phyloP scores from a whole-genome alignment of 2,113 vertebrate genomes.

The Lutjanus erythropterus region DNA sequence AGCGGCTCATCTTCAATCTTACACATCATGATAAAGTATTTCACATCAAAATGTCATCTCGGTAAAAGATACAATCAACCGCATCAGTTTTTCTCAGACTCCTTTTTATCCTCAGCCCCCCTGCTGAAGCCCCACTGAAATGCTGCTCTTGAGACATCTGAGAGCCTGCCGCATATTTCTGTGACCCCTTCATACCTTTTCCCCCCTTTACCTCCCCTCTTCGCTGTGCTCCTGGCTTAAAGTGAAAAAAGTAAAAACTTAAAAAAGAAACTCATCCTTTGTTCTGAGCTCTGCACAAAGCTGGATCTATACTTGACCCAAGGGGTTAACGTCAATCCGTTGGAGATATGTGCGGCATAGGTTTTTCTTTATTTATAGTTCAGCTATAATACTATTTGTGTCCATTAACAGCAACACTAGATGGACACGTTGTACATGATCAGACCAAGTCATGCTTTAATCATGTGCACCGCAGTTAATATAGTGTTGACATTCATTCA shows the following conservation, averaged over 20 bases:
- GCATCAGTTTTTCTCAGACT: background rate
- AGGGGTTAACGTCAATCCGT: background rate
- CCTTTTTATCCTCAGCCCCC: constrained; percentile 16
- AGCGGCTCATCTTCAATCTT: background rate
- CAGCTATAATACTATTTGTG: background rate
- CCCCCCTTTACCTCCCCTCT: background rate
- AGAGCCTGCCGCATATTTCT: constrained; percentile 23
- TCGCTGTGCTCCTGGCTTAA: background rate
- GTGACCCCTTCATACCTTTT: constrained; percentile 5
- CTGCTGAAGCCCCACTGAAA: constrained; percentile 28
- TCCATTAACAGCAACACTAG: background rate
- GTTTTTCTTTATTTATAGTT: background rate
- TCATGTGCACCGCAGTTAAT: no score
- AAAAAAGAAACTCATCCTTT: constrained; percentile 18
- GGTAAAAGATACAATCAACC: constrained; percentile 38
- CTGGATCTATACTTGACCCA: constrained; percentile 16
- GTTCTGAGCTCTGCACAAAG: constrained; percentile 26
- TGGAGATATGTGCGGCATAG: background rate
- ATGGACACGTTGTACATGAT: background rate
- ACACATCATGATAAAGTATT: constrained; percentile 3
- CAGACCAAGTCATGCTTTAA: background rate
- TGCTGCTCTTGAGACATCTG: constrained; percentile 31
- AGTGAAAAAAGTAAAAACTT: constrained; percentile 14
- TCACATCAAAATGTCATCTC: constrained; percentile 47
- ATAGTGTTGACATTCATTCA: background rate